These are phyloP conservation scores for Temnothorax curvispinosus DNA, from an alignment of 1,140 invertebrate species.

Conservation along the genomic window DNA sequence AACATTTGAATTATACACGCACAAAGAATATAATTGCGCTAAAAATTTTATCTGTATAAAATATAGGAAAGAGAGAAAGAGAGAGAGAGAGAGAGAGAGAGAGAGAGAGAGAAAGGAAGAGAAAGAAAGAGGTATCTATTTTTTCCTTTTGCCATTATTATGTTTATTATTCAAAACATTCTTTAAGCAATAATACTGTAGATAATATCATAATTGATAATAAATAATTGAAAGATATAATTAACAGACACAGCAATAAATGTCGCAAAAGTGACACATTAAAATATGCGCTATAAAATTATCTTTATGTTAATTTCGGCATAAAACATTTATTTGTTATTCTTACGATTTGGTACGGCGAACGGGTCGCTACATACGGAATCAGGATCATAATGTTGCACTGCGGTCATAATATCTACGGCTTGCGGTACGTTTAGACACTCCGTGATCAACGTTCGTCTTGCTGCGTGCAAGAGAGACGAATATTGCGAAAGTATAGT, in stretches of 20 bases:
- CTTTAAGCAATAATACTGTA: not conserved
- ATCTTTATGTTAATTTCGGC: not conserved
- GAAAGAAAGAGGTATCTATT: not conserved
- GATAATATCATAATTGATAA: no score
- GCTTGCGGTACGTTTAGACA: constrained; percentile 82
- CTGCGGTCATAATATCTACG: constrained; percentile 71
- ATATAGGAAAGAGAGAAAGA: not conserved
- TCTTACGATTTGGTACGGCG: constrained; percentile 81
- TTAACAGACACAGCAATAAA: not conserved
- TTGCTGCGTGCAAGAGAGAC: constrained; percentile 42
- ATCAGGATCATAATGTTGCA: constrained; percentile 72
- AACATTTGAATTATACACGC: not conserved
- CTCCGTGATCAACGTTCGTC: constrained; percentile 84
- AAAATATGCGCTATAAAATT: not conserved
- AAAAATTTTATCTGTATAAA: not conserved
- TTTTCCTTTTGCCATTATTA: not conserved
- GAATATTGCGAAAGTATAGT: not conserved
- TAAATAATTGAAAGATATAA: not conserved
- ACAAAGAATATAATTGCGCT: not conserved
- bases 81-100: no score
- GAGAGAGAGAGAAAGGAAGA: no score
- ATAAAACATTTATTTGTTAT: not conserved
- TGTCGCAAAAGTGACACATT: not conserved
- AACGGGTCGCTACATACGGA: constrained; percentile 77
- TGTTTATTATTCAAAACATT: not conserved